These are phyloP conservation scores for Nylanderia fulva DNA, from an alignment of 1,140 invertebrate species.

Conservation along the genomic window DNA sequence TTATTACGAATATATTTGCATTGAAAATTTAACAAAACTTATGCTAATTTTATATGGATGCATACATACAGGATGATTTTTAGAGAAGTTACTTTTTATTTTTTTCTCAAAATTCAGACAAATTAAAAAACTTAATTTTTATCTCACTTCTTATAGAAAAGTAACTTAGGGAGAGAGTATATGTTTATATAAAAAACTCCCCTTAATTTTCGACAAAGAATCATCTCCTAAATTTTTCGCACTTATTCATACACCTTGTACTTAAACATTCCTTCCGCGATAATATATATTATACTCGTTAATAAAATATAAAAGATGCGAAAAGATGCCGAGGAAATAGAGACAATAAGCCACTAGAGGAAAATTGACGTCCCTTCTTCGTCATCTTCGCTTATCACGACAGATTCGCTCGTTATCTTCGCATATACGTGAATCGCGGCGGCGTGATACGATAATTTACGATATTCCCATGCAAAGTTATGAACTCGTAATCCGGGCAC, in stretches of 20 bases:
- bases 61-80: too few species aligned
- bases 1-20: constrained; percentile 13
- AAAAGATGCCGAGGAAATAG: not conserved
- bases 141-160: too few species aligned
- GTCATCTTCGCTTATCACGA: not conserved
- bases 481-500: constrained; percentile 33
- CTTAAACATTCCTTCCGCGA: not conserved
- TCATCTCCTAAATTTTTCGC: too few species aligned
- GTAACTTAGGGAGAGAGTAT: too few species aligned
- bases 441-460: constrained; percentile 49
- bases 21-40: constrained; percentile 3
- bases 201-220: too few species aligned
- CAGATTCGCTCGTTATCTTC: constrained; percentile 35
- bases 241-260: too few species aligned
- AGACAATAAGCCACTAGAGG: not conserved
- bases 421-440: constrained; percentile 33
- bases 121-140: too few species aligned
- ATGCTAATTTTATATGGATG: not conserved
- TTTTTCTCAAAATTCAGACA: too few species aligned
- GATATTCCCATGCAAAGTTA: constrained; percentile 31
- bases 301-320: constrained; percentile 38
- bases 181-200: too few species aligned
- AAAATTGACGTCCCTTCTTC: constrained; percentile 31
- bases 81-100: too few species aligned
- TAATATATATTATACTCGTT: constrained; percentile 7